A percentile compares a stretch with the other conserved stretches of the same genome.
phyloP scores from a whole-genome alignment of 2,113 vertebrate genomes.

The Edolisoma coerulescens region DNA sequence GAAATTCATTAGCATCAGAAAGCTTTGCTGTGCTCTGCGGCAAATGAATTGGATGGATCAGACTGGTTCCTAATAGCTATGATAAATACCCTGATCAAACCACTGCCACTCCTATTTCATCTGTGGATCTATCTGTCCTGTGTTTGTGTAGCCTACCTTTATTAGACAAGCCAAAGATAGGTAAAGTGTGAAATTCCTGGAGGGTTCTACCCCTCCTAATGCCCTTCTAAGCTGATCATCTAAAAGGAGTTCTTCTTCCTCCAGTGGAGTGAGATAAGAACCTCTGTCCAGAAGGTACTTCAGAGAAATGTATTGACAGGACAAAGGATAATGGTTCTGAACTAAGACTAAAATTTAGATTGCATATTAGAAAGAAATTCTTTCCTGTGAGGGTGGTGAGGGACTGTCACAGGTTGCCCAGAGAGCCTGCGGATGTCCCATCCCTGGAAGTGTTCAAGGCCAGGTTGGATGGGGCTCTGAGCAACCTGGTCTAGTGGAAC shows the following conservation, averaged over 20 bases:
- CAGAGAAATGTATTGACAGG: background rate
- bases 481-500: background rate
- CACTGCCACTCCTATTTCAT: background rate
- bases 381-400: background rate
- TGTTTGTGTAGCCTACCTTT: background rate
- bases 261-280: background rate
- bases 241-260: background rate
- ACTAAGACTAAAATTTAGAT: background rate
- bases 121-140: background rate
- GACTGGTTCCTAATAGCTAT: background rate
- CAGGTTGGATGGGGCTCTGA: background rate
- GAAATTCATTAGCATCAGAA: conserved; percentile 50
- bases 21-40: background rate
- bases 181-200: background rate
- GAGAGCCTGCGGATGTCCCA: background rate
- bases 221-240: background rate
- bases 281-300: background rate
- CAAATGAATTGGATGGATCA: background rate
- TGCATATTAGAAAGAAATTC: background rate
- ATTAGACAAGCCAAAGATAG: background rate
- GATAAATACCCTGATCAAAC: background rate
- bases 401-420: background rate
- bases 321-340: background rate
- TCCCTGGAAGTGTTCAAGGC: background rate
- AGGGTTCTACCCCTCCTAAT: background rate